phyloP scores from a whole-genome alignment of 35 echinoderm and acorn worm species.

The Heliocidaris tuberculata region DNA sequence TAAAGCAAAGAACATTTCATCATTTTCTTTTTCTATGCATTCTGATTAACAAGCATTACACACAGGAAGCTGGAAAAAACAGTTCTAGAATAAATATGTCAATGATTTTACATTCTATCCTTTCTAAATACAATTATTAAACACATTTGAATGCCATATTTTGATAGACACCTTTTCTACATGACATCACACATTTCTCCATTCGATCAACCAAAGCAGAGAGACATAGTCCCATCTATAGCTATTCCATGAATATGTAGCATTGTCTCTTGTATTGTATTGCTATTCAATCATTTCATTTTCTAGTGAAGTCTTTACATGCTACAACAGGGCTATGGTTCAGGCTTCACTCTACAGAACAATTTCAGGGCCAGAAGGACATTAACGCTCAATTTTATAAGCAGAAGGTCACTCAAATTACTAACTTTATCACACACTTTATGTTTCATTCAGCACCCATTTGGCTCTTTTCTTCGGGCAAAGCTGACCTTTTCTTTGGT shows the following conservation, averaged over 20 bases:
- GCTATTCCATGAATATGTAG: background rate
- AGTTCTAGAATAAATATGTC: conserved; percentile 3
- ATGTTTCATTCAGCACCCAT: background rate
- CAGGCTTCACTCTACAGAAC: background rate
- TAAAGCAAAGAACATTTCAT: conserved; percentile 2
- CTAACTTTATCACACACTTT: background rate
- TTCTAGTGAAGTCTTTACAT: background rate
- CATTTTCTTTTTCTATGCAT: background rate
- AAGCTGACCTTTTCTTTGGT: background rate
- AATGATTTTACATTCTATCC: conserved; percentile 12
- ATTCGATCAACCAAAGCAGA: background rate
- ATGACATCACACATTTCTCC: background rate
- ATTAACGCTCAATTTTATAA: background rate
- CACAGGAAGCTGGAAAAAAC: background rate
- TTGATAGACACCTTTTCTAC: background rate
- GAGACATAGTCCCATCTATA: too few relatives aligned
- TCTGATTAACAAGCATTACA: conserved; percentile 16
- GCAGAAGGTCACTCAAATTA: background rate
- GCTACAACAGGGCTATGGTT: background rate
- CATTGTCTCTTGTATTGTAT: background rate
- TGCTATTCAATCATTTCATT: background rate
- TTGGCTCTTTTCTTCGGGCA: background rate
- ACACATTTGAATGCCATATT: background rate
- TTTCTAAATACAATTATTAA: conserved; percentile 15
- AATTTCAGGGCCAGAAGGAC: background rate